Base-by-base conservation (phyloP, 2,113 vertebrate genomes). In the Genyomyrus donnyi region DNA sequence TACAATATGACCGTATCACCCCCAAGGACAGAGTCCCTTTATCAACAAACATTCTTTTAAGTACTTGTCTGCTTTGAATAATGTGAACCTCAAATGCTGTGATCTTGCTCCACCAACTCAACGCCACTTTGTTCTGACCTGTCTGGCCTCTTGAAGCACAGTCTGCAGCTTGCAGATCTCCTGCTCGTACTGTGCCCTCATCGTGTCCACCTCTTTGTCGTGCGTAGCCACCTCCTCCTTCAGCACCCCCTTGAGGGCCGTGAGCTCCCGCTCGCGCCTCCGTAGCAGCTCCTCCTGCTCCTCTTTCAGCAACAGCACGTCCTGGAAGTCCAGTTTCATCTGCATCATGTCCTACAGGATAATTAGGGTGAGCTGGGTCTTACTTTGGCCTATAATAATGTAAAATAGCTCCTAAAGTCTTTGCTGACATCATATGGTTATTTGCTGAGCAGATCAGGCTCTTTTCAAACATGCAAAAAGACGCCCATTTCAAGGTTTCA, bases 211-310 rank as follows among this genome's bases (percentile, higher is more conserved):
- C 92, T 99, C 98, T 90, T 93, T 94, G 87, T 98, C 98, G 0
- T 99, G 98, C 66, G 94, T 97, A 88, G 97, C 96, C n/a, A 99
- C 97, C 92, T 99, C 98, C 80, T 99, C 98, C 91, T 98, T 97
- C 52, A 99, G 93, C 0, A 96, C 98, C 45, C 97, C 98, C 93
- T 98, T 98, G 91, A 99, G 94, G 90, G 97, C 97, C 0, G 91
- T 96, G 85, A 99, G 97, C 56, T 99, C 98, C 5, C 96, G 94
- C 91, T 99, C 97, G 45, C 95, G 95, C 89, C 93, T 96, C 58
- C 93, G 95, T 92, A 99, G 91, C 88, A 96, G 91, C 27, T 99
- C 98, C 92, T 98, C 98, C 92, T 97, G 98, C 91, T 98, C 97
- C 91, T 99, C 98, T 91, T 97, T 97, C 31, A 95, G 91, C 1